Base-by-base conservation (phyloP, 2,888 invertebrate species). In the Papilio demoleus region DNA sequence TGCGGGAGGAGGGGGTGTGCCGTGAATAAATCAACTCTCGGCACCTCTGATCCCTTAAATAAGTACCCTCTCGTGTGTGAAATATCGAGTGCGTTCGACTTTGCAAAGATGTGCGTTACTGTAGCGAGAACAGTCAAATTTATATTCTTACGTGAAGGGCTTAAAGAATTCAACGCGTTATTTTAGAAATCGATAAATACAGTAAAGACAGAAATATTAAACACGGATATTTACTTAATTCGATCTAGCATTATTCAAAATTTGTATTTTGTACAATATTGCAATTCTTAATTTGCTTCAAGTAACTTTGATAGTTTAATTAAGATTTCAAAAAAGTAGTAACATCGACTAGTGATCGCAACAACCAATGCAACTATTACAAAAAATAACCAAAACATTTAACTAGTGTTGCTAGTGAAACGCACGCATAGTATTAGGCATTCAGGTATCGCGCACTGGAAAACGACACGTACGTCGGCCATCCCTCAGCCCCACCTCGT, bases 1-100 rank as follows among this genome's bases (percentile, higher is more conserved):
- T 77, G 71, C 47, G 12, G 19, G 22, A 22, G 22, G 74, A 65
- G 72, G 74, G 71, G 74, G 24, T 69, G 79, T 77, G 79, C 84
- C 83, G 79, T 84, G 87, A 87, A 91, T 90, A 91, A 90, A 88
- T 90, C 90, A 88, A 86, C 79, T 75, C 76, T 77, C 80, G 84
- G 83, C 85, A 87, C 86, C 87, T 88, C 87, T 87, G 89, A 90
- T 90, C 89, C 90, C 83, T 88, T 89, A 88, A 90, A 89, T 90
- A 91, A 91, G 87, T 90, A 83, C 82, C 80, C 81, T 79, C 82
- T 83, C 87, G 90, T 88, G 90, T 87, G 88, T 87, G 84, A 88
- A 89, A 89, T 90, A 90, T 90, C 86, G 88, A 91, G 80, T 78
- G 75, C 74, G 75, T 74, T 72, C 71, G 74, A 71, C 67, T 73